Conservation (phyloP, 2,113 vertebrate genomes). For the Alouatta palliata region DNA sequence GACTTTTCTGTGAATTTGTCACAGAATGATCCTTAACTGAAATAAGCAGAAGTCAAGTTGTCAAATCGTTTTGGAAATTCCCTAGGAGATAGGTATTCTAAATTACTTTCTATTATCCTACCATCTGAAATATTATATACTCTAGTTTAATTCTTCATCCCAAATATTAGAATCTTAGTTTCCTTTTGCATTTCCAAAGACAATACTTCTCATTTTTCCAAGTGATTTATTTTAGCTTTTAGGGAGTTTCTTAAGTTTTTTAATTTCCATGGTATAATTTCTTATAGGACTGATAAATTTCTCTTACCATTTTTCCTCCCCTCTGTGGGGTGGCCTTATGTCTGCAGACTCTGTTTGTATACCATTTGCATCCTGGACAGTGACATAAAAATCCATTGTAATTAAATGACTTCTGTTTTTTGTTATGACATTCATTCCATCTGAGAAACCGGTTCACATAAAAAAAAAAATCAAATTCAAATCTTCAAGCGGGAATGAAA, state of each 20-base stretch:
- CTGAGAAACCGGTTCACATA: constrained; percentile 38
- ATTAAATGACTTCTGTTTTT: constrained; percentile 52
- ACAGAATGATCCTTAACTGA: constrained; percentile 63
- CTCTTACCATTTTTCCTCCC: neutral
- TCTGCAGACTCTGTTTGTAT: constrained; percentile 14
- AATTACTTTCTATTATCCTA: constrained; percentile 47
- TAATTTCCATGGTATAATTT: constrained; percentile 32
- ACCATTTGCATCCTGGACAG: constrained; percentile 40
- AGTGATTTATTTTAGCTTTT: constrained; percentile 58
- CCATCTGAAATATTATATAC: constrained; percentile 51
- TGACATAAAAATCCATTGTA: constrained; percentile 51
- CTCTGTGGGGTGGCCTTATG: neutral
- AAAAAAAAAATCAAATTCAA: constrained; percentile 29
- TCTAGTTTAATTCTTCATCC: constrained; percentile 67
- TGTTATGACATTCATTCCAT: constrained; percentile 33
- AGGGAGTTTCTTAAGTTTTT: constrained; percentile 24
- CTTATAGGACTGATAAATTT: constrained; percentile 52
- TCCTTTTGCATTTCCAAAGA: constrained; percentile 52
- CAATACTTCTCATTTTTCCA: constrained; percentile 8
- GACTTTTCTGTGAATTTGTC: constrained; percentile 74
- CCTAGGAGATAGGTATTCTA: constrained; percentile 44
- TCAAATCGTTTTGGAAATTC: constrained; percentile 58
- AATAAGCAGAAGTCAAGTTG: constrained; percentile 50
- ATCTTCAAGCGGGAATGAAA: constrained; percentile 33
- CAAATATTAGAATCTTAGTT: constrained; percentile 70